Conservation (phyloP, 64 coral and sea anemone genomes). For the Hydrozoanthus tunicans region DNA sequence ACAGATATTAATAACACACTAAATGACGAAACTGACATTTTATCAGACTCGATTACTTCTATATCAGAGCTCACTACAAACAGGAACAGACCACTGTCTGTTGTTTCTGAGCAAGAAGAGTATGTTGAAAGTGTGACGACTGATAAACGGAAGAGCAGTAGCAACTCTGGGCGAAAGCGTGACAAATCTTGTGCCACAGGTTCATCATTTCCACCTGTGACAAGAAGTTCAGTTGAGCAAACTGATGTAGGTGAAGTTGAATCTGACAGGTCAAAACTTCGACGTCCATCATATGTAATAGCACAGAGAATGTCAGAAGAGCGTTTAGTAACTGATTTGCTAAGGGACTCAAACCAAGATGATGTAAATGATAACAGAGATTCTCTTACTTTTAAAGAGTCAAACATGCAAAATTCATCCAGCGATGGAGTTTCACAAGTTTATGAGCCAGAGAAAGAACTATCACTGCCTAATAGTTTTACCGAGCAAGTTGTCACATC, state of each 20-base stretch:
- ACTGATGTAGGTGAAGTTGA: not conserved
- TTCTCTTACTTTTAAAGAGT: not conserved
- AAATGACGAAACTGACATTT: not conserved
- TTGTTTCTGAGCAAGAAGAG: constrained; percentile 84
- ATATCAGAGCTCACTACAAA: constrained; percentile 6
- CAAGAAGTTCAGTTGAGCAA: constrained; percentile 34
- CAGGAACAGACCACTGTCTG: constrained; percentile 67
- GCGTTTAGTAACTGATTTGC: constrained; percentile 32
- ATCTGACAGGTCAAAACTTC: constrained; percentile 25
- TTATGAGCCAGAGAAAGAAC: not conserved
- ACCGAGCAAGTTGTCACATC: not conserved
- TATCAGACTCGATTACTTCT: not conserved
- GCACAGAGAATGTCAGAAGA: constrained; percentile 83
- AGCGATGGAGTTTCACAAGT: not conserved
- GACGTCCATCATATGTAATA: constrained; percentile 82
- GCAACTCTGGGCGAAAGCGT: constrained; percentile 14
- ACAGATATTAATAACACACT: not conserved
- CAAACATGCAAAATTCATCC: not conserved
- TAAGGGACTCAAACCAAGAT: not conserved
- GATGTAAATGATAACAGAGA: not conserved
- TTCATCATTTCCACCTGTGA: constrained; percentile 12
- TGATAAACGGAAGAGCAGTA: constrained; percentile 21
- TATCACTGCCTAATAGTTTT: not conserved
- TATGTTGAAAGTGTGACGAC: constrained; percentile 40
- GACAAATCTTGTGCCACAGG: constrained; percentile 39